Conservation (phyloP, 2,113 vertebrate species). For the Ovis aries region ARS-UI_Ramb_v3.0 NC_056054.1:196837501-196838000, state of each 20-base stretch:
- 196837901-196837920: rapidly evolving
- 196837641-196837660: not conserved
- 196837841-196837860: not conserved
- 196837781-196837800: not conserved
- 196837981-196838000: not conserved
- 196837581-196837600: not conserved
- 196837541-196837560: not conserved
- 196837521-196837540: not conserved
- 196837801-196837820: not conserved
- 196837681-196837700: not conserved
- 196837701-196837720: not conserved
- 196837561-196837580: not conserved
- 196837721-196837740: not conserved
- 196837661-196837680: not conserved
- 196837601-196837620: not conserved
- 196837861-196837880: not conserved
- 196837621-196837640: not conserved
- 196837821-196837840: not conserved
- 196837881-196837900: not conserved
- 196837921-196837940: not conserved
- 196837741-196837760: not conserved
- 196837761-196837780: not conserved
- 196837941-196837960: not conserved
- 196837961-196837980: not conserved
- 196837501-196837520: not conserved